Conservation (phyloP, 2,113 vertebrate genomes). For the Chloebia gouldiae region DNA sequence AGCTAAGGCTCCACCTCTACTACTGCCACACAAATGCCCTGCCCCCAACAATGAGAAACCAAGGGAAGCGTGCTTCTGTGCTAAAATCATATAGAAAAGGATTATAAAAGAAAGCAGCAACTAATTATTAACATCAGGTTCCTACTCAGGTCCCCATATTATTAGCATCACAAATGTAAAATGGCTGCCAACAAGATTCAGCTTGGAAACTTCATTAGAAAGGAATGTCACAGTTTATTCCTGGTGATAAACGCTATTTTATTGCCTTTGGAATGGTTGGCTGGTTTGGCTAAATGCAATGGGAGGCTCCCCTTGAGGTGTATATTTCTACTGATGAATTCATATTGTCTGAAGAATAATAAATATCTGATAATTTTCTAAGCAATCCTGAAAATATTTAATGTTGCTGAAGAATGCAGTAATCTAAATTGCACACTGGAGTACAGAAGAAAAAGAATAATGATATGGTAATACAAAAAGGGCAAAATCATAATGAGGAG, state of each 20-base stretch:
- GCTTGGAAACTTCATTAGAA: slow-evolving; percentile 7
- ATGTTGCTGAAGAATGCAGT: not conserved
- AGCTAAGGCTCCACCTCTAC: not conserved
- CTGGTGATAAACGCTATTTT: not conserved
- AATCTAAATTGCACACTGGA: slow-evolving; percentile 3
- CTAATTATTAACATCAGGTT: slow-evolving; percentile 21
- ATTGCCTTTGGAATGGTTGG: not conserved
- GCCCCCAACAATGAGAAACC: not conserved
- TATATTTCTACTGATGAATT: not conserved
- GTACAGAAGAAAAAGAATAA: slow-evolving; percentile 50
- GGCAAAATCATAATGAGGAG: slow-evolving; percentile 49
- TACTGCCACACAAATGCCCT: not conserved
- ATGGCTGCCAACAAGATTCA: slow-evolving; percentile 29
- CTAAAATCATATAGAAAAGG: not conserved
- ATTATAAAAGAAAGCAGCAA: not conserved
- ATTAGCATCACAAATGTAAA: slow-evolving; percentile 36
- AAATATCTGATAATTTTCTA: slow-evolving; percentile 5
- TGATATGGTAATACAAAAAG: slow-evolving; percentile 53
- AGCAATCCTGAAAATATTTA: slow-evolving; percentile 36
- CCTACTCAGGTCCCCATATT: not conserved
- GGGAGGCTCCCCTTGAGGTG: not conserved
- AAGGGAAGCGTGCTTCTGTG: not conserved
- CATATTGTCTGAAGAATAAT: not conserved
- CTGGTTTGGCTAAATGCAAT: not conserved
- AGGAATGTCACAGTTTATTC: not conserved